Percentiles rank a stretch among this genome's conserved stretches.
These are phyloP conservation scores for Sialia sialis DNA, from an alignment of 2,113 vertebrate species.

Conservation along the genomic window DNA sequence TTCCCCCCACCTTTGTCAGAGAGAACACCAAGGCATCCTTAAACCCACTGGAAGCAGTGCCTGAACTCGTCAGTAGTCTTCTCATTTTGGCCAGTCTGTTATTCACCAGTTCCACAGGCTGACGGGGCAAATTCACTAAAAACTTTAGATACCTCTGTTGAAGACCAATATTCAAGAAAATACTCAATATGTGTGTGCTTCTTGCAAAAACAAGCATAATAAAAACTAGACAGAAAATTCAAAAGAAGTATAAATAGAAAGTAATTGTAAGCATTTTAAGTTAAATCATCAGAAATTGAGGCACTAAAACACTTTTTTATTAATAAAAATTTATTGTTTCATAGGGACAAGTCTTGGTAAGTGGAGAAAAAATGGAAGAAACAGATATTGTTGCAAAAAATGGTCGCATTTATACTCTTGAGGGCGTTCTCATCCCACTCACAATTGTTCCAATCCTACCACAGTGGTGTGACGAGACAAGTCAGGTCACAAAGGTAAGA, in stretches of 20 bases:
- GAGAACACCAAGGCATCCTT: not conserved
- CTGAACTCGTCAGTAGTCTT: not conserved
- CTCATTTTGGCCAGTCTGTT: not conserved
- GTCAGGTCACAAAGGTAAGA: slow-evolving; percentile 73
- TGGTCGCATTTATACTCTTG: slow-evolving; percentile 83
- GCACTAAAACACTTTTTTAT: not conserved
- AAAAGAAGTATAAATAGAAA: not conserved
- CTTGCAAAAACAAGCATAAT: not conserved
- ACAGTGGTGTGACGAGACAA: slow-evolving; percentile 80
- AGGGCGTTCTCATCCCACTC: slow-evolving; percentile 81
- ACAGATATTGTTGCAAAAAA: slow-evolving; percentile 84
- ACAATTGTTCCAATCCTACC: slow-evolving; percentile 89
- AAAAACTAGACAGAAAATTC: not conserved
- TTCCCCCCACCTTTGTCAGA: not conserved
- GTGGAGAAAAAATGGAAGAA: slow-evolving; percentile 76
- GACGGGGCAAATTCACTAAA: not conserved
- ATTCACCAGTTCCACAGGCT: not conserved
- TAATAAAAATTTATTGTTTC: not conserved
- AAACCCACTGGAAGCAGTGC: not conserved
- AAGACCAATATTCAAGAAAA: not conserved
- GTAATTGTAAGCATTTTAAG: not conserved
- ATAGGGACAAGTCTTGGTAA: slow-evolving; percentile 85
- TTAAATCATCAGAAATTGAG: not conserved
- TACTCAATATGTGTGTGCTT: not conserved
- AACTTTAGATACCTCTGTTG: not conserved